Evolutionary conservation across 2,888 invertebrate genomes (phyloP), one percentile per base, ranked within the genome.

Genomic region (Ornithoptera alexandrae): DNA sequence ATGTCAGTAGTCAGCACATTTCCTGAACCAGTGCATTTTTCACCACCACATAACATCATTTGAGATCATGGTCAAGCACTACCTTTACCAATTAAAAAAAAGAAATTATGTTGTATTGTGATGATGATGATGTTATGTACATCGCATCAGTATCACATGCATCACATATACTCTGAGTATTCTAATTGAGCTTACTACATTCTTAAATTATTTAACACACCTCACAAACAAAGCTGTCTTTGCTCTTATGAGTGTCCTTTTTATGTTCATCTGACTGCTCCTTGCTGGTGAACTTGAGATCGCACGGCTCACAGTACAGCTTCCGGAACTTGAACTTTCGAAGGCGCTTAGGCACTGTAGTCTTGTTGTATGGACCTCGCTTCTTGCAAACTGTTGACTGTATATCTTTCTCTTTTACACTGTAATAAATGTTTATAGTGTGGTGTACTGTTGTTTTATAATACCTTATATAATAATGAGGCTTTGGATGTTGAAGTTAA

Each of bases 211-310:
- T n/a, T 30, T 5, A 42, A 62, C 62, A 15, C 30, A 84, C 86
- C 82, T 86, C 86, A 72, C 85, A 85, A 2, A 84, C 75, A 78
- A 79, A 84, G 0, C 68, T 72, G 0, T 77, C 74, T 0, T 67
- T 73, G 0, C 80, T 77, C 12, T 77, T 78, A 50, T 85, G 86
- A 4, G 71, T 39, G 0, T 72, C 71, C n/a, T 75, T 74, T 58
- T 76, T 81, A 66, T 85, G 86, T 0, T 77, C 73, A 4, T 79
- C 77, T 0, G 76, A 78, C 46, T 80, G 75, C 24, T 75, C 68
- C 12, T 79, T 83, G 7, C 67, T 77, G 0, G 72, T 70, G 67
- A 86, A 86, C 72, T 81, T 80, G 4, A 84, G 70, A 3, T 78
- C 70, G 30, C 86, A 85, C 0, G 73, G 66, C 22, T 76, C 75